Evolutionary conservation across 2,797 vertebrate species (phyloP).

Genomic region (Eremophila alpestris): DNA sequence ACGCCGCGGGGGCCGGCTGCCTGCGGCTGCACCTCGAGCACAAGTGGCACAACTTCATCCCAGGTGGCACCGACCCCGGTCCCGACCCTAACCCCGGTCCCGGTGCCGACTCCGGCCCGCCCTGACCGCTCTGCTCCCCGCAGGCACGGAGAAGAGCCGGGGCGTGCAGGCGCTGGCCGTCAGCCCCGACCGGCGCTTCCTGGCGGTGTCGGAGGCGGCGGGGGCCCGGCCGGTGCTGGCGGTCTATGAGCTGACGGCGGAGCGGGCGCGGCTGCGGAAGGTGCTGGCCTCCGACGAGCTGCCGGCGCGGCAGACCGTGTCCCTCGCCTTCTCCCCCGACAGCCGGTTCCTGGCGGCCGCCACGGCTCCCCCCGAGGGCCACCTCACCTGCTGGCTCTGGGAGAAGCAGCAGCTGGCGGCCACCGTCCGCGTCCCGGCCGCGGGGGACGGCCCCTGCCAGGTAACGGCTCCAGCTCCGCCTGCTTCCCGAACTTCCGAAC

Average conservation of each 20-base stretch:
- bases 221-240: slow-evolving; percentile 81
- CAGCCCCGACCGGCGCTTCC: slow-evolving; percentile 85
- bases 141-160: slow-evolving; percentile 78
- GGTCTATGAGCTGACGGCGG: slow-evolving; percentile 85
- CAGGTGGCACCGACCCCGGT: slow-evolving; percentile 75
- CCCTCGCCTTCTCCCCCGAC: slow-evolving; percentile 91
- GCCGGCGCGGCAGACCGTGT: slow-evolving; percentile 75
- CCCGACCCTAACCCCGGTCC: background rate
- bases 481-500: accelerated
- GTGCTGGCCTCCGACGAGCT: slow-evolving; percentile 79
- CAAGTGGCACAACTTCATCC: slow-evolving; percentile 86
- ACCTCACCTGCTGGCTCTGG: slow-evolving; percentile 89
- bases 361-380: slow-evolving; percentile 82
- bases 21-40: slow-evolving; percentile 85
- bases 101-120: background rate
- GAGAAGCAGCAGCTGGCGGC: slow-evolving; percentile 89
- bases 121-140: background rate
- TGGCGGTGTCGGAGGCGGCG: slow-evolving; percentile 86
- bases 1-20: slow-evolving; percentile 87
- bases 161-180: slow-evolving; percentile 85
- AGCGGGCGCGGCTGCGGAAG: slow-evolving; percentile 83
- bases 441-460: slow-evolving; percentile 80
- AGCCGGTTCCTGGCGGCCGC: slow-evolving; percentile 87
- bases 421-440: slow-evolving; percentile 69
- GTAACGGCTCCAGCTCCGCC: slow-evolving; percentile 57